Evolutionary conservation across 2,888 invertebrate genomes (phyloP).

Genomic region (Scaptomyza cyrtandrae): DNA sequence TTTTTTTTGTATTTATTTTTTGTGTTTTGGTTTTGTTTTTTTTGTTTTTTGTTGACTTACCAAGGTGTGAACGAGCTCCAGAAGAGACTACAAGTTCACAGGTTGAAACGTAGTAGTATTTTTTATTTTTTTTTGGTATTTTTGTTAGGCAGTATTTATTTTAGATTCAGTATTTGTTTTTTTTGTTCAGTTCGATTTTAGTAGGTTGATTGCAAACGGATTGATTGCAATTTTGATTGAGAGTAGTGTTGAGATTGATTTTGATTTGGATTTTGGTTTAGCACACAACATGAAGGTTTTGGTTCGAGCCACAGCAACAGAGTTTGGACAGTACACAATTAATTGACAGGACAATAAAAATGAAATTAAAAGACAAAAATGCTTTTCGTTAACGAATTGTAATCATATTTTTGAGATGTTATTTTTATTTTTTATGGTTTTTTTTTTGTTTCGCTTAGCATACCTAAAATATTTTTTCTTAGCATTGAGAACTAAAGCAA

Average conservation of each 20-base stretch:
- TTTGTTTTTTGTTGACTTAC: conserved; percentile 90
- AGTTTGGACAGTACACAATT: conserved; percentile 84
- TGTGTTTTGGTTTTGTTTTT: conserved; percentile 73
- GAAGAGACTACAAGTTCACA: conserved; percentile 92
- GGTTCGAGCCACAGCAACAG: conserved; percentile 85
- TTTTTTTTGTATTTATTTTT: conserved; percentile 52
- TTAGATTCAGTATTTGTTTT: conserved; percentile 24
- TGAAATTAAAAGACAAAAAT: conserved; percentile 84
- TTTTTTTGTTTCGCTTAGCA: conserved; percentile 37
- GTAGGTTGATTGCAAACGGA: conserved; percentile 57
- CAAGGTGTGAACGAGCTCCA: conserved; percentile 99
- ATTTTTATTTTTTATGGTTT: conserved; percentile 10
- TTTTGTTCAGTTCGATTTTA: conserved; percentile 43
- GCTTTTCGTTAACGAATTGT: conserved; percentile 81
- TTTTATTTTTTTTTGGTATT: conserved; percentile 44
- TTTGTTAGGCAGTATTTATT: not conserved
- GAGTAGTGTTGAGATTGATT: conserved; percentile 61
- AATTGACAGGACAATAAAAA: conserved; percentile 84
- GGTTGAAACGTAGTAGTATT: conserved; percentile 67
- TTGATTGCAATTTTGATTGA: conserved; percentile 60
- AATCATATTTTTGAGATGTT: conserved; percentile 68
- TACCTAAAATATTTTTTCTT: conserved; percentile 65
- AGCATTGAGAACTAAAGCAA: conserved; percentile 57
- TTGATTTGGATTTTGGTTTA: conserved; percentile 72
- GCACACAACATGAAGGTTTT: conserved; percentile 84